Conservation (phyloP, 2,888 invertebrate genomes). For the Fragum whitleyi region DNA sequence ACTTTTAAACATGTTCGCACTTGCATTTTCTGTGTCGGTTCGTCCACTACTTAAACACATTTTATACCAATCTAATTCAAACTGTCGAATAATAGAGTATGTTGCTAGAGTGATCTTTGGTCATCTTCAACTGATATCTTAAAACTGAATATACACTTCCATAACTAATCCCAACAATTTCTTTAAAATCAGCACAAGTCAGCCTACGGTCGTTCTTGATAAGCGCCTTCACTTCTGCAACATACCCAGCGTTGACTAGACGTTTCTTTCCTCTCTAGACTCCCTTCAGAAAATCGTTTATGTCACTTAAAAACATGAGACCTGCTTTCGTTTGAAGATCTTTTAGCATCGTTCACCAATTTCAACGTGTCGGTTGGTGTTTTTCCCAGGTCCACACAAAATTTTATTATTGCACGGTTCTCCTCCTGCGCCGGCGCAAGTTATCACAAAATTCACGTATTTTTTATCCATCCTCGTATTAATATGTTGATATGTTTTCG, state of each 20-base stretch:
- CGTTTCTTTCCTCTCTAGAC: neutral
- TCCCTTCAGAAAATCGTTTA: no score
- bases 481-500: no score
- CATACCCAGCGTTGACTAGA: neutral
- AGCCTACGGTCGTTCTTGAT: neutral
- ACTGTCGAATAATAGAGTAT: neutral
- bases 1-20: no score
- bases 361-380: neutral
- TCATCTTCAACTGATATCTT: no score
- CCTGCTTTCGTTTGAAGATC: neutral
- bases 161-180: neutral
- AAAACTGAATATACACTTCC: no score
- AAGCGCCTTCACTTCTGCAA: no score
- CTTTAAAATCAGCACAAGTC: neutral
- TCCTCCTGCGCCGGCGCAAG: no score
- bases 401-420: no score
- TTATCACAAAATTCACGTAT: no score
- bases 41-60: neutral
- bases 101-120: neutral
- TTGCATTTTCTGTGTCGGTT: slow-evolving; percentile 6
- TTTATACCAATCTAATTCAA: neutral
- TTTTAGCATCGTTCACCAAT: neutral
- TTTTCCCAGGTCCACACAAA: no score
- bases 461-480: no score
- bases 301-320: neutral